Base-by-base conservation (phyloP, 2,113 vertebrate species). In the Melanocharis versteri region DNA sequence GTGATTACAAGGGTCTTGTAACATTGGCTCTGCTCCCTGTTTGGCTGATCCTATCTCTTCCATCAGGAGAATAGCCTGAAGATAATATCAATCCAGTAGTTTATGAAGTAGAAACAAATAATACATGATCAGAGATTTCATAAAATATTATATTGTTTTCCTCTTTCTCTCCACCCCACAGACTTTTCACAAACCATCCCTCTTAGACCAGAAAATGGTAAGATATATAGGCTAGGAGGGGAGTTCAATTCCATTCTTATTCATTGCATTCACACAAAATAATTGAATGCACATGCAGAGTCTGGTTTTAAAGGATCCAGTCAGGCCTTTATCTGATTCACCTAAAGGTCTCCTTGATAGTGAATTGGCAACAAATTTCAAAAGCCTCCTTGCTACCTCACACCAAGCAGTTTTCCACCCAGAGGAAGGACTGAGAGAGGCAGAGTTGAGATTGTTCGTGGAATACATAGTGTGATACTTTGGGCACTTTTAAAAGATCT, bases 251-350 rank as follows among this genome's bases (percentile, higher is more conserved):
- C 57, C 50, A 12, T 93, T 89, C 64, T 76, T 91, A 54, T 62
- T 45, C 66, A 6, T 23, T 79, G 65, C 48, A 65, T 83, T 91
- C 68, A 83, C 54, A 54, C 9, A 56, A 72, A 95, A 70, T 83
- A 90, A 92, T 77, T 65, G 54, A 80, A 70, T 58, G 54, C 7
- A 11, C 47, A 23, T 54, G 72, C 47, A 89, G n/a, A 33, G 6
- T 79, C 81, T 93, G 87, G 19, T 91, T 90, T 94, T 80, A 24
- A 89, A 87, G 70, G 50, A 22, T 83, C n/a, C 31, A 80, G 33
- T 53, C 42, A 68, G 44, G 24, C 11, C 27, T 33, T 94, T 94
- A 89, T 85, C 94, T 93, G 84, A 94, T 93, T 87, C 70, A 83
- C 71, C 79, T 79, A 18, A 76, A 89, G 66, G 50, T 89, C 66